Base-by-base conservation (phyloP, 2,888 invertebrate genomes). In the Scrobipalpa costella region DNA sequence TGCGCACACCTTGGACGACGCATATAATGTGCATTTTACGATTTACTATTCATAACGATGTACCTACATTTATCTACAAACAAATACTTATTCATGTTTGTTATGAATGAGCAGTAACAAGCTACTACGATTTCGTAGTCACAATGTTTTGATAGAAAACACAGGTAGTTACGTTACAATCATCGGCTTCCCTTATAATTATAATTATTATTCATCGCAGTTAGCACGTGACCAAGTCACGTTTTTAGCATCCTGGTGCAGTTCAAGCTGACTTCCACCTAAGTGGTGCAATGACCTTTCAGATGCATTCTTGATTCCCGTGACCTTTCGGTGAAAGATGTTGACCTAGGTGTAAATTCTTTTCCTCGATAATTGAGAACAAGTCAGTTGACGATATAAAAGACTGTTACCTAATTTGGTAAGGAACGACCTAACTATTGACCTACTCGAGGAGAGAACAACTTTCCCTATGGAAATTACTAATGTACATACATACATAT, bases 181-280 rank as follows among this genome's bases (percentile, higher is more conserved):
- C 44, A 44, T 15, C 44, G n/a, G n/a, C 44, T 44, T 44, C 44
- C 44, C n/a, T 44, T 44, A 44, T 15, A 9, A 15, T 44, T 44
- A 44, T 44, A 44, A 44, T 44, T 44, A 44, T 44, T 44, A n/a
- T 15, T n/a, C 19, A 9, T 19, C 49, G 49, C 19, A 15, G 17
- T 49, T 49, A 19, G 49, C 49, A 49, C 49, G 19, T 49, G 49
- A 49, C 49, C 8, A 49, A 19, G 19, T 49, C 49, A 19, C 49
- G 49, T 49, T 15, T 17, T 19, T 9, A 15, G 19, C 49, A 49
- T 49, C 49, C 49, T 49, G 49, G 49, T 49, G 49, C 19, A 49
- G 7, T 13, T 11, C 7, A 11, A 38, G 7, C 2, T 27, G 27
- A 27, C 27, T 27, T 27, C 27, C 27, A 27, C 27, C 27, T 27